phyloP scores from a whole-genome alignment of 1,140 invertebrate species.

The Micrasema longulum region DNA sequence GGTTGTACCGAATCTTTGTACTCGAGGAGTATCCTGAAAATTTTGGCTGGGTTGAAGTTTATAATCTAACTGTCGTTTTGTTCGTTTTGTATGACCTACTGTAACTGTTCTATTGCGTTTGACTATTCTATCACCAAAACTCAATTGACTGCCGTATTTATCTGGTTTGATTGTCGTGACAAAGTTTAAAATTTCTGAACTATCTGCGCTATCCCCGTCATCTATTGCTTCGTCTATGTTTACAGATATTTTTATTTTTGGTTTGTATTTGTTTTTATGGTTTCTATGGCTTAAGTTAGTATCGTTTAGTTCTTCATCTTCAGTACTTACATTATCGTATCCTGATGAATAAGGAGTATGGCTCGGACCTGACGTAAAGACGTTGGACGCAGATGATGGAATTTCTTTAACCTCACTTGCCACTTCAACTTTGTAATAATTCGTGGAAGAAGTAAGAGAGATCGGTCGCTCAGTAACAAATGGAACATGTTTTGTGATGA shows the following conservation, averaged over 20 bases:
- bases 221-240: not conserved
- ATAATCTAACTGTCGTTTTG: constrained; percentile 4
- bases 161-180: not conserved
- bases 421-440: constrained; percentile 63
- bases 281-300: constrained; percentile 31
- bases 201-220: too few species aligned
- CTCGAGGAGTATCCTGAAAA: not conserved
- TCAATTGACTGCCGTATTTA: not conserved
- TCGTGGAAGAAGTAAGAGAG: constrained; percentile 56
- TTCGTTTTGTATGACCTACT: not conserved
- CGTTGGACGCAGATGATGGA: not conserved
- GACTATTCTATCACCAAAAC: constrained; percentile 15
- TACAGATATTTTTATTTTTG: constrained; percentile 19
- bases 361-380: not conserved
- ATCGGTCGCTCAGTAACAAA: constrained; percentile 50
- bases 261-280: constrained; percentile 14
- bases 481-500: constrained; percentile 41
- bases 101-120: not conserved
- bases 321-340: constrained; percentile 51
- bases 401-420: constrained; percentile 56
- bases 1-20: constrained; percentile 5
- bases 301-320: constrained; percentile 19
- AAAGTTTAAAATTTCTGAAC: too few species aligned
- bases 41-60: not conserved
- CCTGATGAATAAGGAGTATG: constrained; percentile 38